phyloP scores from a whole-genome alignment of 2,888 invertebrate species.

The Anodontia alba region DNA sequence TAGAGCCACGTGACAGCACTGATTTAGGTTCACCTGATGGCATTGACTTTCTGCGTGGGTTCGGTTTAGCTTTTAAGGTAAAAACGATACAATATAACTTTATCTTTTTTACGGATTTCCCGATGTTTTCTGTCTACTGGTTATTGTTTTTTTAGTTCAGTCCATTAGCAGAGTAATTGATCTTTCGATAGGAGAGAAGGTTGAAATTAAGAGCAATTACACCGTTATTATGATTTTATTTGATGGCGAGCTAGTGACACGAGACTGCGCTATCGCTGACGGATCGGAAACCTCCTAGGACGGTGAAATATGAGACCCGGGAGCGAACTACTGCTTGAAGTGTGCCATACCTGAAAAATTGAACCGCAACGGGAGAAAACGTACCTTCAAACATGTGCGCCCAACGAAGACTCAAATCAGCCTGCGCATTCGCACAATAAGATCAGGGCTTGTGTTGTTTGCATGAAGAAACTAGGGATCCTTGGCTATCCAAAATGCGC shows the following conservation, averaged over 20 bases:
- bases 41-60: too few species aligned
- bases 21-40: too few species aligned
- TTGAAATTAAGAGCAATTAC: constrained; percentile 40
- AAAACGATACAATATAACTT: not conserved
- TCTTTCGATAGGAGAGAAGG: constrained; percentile 17
- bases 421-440: too few species aligned
- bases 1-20: too few species aligned
- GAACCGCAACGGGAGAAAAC: too few species aligned
- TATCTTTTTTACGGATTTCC: not conserved
- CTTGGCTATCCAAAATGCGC: too few species aligned
- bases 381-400: too few species aligned
- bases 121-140: not conserved
- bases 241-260: constrained; percentile 7
- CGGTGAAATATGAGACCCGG: not conserved
- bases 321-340: not conserved
- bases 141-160: constrained; percentile 9
- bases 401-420: too few species aligned
- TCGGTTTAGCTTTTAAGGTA: not conserved
- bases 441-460: too few species aligned
- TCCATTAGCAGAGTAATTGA: constrained; percentile 22
- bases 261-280: not conserved
- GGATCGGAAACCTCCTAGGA: constrained; percentile 13
- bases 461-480: too few species aligned
- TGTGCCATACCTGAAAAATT: not conserved
- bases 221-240: constrained; percentile 30